Evolutionary conservation across 2,113 vertebrate species (phyloP).

Genomic region (Gorsachius goisagi): DNA sequence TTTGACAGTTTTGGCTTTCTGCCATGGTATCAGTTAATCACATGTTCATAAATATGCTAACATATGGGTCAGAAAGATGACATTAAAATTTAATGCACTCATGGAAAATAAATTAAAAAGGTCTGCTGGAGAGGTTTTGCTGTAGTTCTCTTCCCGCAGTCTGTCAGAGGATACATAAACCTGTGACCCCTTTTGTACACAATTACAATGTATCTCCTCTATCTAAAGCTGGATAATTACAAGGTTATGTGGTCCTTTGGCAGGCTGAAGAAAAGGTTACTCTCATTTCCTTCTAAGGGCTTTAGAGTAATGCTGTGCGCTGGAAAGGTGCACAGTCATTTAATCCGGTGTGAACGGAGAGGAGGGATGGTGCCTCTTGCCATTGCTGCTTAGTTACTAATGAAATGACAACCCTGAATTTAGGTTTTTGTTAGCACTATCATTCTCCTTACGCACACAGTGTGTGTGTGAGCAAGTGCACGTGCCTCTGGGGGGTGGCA

Average conservation of each 20-base stretch:
- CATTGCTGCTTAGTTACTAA: neutral
- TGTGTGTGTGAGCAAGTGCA: fast-evolving
- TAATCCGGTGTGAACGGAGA: neutral
- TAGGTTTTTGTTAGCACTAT: neutral
- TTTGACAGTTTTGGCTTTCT: conserved; percentile 19
- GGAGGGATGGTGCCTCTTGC: neutral
- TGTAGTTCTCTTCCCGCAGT: conserved; percentile 36
- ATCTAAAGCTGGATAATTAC: conserved; percentile 75
- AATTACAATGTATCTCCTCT: conserved; percentile 76
- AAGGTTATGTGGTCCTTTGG: conserved; percentile 71
- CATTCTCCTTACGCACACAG: neutral
- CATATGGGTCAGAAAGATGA: conserved; percentile 63
- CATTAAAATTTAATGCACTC: conserved; percentile 69
- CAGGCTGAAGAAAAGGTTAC: conserved; percentile 73
- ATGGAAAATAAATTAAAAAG: conserved; percentile 73
- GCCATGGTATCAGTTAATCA: conserved; percentile 59
- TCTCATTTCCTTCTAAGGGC: conserved; percentile 65
- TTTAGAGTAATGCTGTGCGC: conserved; percentile 23
- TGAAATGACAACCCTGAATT: neutral
- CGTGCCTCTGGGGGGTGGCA: neutral
- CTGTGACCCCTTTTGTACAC: conserved; percentile 75
- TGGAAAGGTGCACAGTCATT: conserved; percentile 47
- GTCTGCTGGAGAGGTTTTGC: conserved; percentile 62
- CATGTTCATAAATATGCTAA: conserved; percentile 69
- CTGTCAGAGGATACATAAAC: conserved; percentile 73